Base-by-base conservation (phyloP, 92 coral and sea anemone genomes). In the Epizoanthus illoricatus region DNA sequence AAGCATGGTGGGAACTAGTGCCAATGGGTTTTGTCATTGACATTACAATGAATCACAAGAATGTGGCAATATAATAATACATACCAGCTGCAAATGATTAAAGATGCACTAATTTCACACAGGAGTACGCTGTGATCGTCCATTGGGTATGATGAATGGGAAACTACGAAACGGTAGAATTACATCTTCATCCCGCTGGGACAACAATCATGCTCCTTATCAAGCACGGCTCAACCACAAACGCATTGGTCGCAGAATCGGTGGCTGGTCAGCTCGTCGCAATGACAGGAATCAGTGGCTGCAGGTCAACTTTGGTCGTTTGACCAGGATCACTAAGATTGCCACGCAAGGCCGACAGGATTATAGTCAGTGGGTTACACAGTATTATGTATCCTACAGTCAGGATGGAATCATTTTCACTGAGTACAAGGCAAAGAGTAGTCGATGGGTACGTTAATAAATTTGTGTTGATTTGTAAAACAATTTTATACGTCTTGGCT, bases 291-390 rank as follows among this genome's bases (percentile, higher is more conserved):
- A 86, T 36, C 89, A 86, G 80, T 94, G 93, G 91, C 21, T 94
- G 12, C 93, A 90, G 84, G 89, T 94, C 42, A 81, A 89, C 80
- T 83, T 95, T 60, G 85, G 87, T 65, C 78, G 90, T 10, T 79
- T 83, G 80, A 85, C 88, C 83, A 81, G 72, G 69, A 86, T 95
- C 49, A 87, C 94, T 0, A 94, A 91, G 76, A 74, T 86, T 39
- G 89, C 86, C n/a, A 81, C 79, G 45, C 89, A 86, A 68, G 89
- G 89, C 23, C 52, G 75, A 21, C 89, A 84, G 42, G 62, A 36
- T 19, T 39, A 72, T 18, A 52, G 33, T 40, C 64, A 74, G 12
- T 64, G 79, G 80, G 86, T 81, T 7, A 86, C 78, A 12, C 70
- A 73, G 45, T 86, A 81, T 63, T 81, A 81, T 79, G 63, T 86